Evolutionary conservation across 2,797 vertebrate genomes (phyloP).

Genomic region (Pipistrellus pipistrellus): DNA sequence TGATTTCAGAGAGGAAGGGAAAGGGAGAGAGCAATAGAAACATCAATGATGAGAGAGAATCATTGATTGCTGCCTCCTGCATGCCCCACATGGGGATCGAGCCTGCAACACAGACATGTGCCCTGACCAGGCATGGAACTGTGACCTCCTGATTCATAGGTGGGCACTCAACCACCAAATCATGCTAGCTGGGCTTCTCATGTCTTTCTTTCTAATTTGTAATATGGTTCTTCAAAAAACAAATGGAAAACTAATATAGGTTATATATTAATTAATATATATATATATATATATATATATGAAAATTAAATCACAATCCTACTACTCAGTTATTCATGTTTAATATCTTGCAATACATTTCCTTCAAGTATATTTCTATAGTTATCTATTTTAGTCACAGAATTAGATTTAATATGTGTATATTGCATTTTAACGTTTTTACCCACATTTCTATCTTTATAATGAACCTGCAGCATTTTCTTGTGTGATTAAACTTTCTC

Average conservation of each 20-base stretch:
- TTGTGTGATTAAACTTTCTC: background rate
- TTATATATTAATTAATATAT: background rate
- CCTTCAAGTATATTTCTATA: background rate
- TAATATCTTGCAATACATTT: background rate
- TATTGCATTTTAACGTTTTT: slow-evolving; percentile 20
- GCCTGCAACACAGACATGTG: too few species aligned
- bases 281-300: background rate
- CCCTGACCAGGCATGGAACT: too few species aligned
- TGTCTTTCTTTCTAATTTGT: slow-evolving; percentile 42
- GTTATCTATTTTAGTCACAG: slow-evolving; percentile 20
- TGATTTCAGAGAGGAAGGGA: too few species aligned
- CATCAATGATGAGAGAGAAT: too few species aligned
- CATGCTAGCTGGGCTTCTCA: too few species aligned
- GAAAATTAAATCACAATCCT: slow-evolving; percentile 42
- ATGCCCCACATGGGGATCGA: too few species aligned
- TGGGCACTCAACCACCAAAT: too few species aligned
- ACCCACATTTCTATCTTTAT: background rate
- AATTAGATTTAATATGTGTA: slow-evolving; percentile 17
- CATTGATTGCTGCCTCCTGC: too few species aligned
- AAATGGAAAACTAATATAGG: background rate
- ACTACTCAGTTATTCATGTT: background rate
- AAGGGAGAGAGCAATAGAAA: too few species aligned
- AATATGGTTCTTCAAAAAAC: slow-evolving; percentile 7
- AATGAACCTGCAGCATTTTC: slow-evolving; percentile 25
- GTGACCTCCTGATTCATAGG: too few species aligned